Conservation (phyloP, 2,888 invertebrate species). For the Lumbricus terrestris region DNA sequence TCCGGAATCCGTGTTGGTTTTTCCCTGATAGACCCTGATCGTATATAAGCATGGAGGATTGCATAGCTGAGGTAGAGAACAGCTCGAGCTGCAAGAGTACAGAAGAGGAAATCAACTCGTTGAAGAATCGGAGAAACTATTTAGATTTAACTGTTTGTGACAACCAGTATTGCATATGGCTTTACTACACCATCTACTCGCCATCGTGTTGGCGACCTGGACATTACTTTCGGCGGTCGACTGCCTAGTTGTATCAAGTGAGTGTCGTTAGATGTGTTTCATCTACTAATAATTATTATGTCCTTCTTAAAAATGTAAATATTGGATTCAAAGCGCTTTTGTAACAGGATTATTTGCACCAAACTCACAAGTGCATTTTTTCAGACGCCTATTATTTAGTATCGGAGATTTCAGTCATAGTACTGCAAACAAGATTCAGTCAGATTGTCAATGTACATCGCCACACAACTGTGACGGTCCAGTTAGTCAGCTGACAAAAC, state of each 20-base stretch:
- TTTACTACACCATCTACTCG: not conserved
- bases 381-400: no score
- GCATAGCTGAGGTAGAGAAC: not conserved
- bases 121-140: not conserved
- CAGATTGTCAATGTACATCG: no score
- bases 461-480: no score
- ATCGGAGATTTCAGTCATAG: no score
- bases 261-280: not conserved
- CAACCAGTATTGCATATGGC: not conserved
- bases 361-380: no score
- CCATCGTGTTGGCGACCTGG: not conserved
- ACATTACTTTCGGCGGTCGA: not conserved
- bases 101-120: not conserved
- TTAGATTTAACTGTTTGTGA: no score
- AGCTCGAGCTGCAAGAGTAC: not conserved
- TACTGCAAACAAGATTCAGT: no score
- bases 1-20: not conserved
- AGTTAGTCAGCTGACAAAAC: no score
- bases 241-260: not conserved
- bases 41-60: not conserved
- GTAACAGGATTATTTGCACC: no score
- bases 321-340: not conserved
- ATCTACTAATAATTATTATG: not conserved
- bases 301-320: not conserved
- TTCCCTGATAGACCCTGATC: not conserved